These are phyloP conservation scores for Anser brachyrhynchus DNA, from an alignment of 2,113 vertebrate species.

Conservation along the genomic window DNA sequence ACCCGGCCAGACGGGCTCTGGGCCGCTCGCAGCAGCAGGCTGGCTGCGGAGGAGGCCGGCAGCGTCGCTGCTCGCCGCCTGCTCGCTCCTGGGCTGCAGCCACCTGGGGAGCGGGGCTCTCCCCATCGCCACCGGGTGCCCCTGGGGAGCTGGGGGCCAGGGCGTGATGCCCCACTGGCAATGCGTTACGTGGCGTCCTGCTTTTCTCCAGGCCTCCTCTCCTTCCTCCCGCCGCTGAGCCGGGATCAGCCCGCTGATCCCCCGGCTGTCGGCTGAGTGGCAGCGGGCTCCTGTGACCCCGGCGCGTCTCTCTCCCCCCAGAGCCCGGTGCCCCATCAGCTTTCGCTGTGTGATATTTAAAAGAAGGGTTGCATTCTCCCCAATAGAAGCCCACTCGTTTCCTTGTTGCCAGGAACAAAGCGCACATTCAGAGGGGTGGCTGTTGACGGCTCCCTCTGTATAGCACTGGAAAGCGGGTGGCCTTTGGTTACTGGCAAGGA, in stretches of 20 bases:
- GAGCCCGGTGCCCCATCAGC: slow-evolving; percentile 70
- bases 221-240: slow-evolving; percentile 56
- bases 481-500: slow-evolving; percentile 70
- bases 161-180: background rate
- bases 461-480: slow-evolving; percentile 73
- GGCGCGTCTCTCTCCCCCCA: slow-evolving; percentile 10
- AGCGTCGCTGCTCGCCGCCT: background rate
- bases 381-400: slow-evolving; percentile 77
- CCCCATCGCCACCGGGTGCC: background rate
- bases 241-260: slow-evolving; percentile 73
- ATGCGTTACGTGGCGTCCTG: background rate
- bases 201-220: slow-evolving; percentile 31
- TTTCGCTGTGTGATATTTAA: slow-evolving; percentile 74
- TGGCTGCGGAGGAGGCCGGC: background rate
- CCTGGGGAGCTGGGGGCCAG: background rate
- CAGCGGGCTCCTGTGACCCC: slow-evolving; percentile 59
- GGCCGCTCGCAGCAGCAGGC: background rate
- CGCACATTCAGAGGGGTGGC: slow-evolving; percentile 79
- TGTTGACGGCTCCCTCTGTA: slow-evolving; percentile 69
- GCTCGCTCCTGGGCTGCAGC: background rate
- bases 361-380: slow-evolving; percentile 81
- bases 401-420: slow-evolving; percentile 81
- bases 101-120: background rate
- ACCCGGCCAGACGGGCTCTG: background rate
- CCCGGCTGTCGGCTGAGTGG: slow-evolving; percentile 57